Evolutionary conservation across 2,797 vertebrate species (phyloP).

Genomic region (Cyprinodon diabolis): DNA sequence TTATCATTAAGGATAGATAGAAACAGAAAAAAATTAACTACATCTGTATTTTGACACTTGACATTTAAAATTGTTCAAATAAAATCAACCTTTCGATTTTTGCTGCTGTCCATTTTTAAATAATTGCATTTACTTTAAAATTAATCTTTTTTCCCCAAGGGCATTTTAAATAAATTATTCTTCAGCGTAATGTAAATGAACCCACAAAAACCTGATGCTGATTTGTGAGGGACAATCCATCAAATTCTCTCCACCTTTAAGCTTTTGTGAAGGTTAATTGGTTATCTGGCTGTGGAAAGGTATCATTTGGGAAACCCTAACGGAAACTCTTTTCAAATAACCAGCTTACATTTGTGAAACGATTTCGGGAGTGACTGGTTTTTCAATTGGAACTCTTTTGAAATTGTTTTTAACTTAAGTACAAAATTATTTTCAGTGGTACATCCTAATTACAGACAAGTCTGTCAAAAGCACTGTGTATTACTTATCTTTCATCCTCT

Average conservation of each 20-base stretch:
- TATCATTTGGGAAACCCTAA: neutral
- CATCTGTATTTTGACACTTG: no score
- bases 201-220: conserved; percentile 27
- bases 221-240: conserved; percentile 42
- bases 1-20: no score
- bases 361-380: neutral
- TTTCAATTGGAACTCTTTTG: no score
- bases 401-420: neutral
- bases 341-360: neutral
- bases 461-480: neutral
- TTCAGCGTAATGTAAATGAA: conserved; percentile 33
- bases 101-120: conserved; percentile 19
- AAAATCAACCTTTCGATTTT: conserved; percentile 24
- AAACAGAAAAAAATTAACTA: no score
- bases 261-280: conserved; percentile 50
- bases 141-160: conserved; percentile 35
- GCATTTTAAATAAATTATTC: conserved; percentile 33
- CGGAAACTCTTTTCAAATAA: neutral
- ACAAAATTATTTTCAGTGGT: neutral
- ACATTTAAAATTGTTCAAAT: conserved; percentile 10
- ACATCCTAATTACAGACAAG: neutral
- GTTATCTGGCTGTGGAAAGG: conserved; percentile 10
- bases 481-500: neutral
- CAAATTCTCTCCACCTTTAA: conserved; percentile 41
- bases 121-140: conserved; percentile 24